Evolutionary conservation across 2,888 invertebrate genomes (phyloP).

Genomic region (Beris chalybata): DNA sequence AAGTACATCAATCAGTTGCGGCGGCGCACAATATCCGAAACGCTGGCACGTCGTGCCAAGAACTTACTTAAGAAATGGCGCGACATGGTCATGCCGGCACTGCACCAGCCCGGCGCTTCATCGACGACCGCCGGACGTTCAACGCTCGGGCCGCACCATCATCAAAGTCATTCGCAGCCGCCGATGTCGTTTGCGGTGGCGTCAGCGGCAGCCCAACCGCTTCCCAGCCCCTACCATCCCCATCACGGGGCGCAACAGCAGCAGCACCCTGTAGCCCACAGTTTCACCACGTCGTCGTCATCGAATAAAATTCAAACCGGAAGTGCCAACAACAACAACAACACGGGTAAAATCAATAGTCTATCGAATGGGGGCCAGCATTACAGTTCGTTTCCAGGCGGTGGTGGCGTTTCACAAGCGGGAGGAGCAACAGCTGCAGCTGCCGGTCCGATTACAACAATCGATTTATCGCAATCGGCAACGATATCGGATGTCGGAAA

Average conservation of each 20-base stretch:
- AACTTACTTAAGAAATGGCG: conserved; percentile 92
- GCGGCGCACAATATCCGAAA: conserved; percentile 80
- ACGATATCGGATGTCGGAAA: not conserved
- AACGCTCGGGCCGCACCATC: not conserved
- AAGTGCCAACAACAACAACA: conserved; percentile 40
- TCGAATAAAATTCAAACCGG: conserved; percentile 31
- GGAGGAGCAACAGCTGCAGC: not conserved
- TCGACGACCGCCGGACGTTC: not conserved
- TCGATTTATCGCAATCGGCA: not conserved
- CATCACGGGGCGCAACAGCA: conserved; percentile 19
- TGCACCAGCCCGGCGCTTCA: conserved; percentile 36
- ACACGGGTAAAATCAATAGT: conserved; percentile 23
- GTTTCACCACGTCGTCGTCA: conserved; percentile 4
- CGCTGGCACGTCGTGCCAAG: conserved; percentile 86
- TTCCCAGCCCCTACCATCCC: conserved; percentile 3
- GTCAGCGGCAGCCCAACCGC: too few species aligned
- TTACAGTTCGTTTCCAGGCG: not conserved
- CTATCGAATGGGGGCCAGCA: conserved; percentile 34
- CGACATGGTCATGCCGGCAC: conserved; percentile 72
- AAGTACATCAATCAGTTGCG: conserved; percentile 91
- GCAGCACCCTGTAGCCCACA: conserved; percentile 25
- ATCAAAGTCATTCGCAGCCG: not conserved
- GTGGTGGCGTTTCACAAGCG: not conserved
- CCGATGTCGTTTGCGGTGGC: not conserved
- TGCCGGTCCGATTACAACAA: not conserved